phyloP scores from a whole-genome alignment of 2,888 invertebrate genomes.

The Drosophila paracracens region DNA sequence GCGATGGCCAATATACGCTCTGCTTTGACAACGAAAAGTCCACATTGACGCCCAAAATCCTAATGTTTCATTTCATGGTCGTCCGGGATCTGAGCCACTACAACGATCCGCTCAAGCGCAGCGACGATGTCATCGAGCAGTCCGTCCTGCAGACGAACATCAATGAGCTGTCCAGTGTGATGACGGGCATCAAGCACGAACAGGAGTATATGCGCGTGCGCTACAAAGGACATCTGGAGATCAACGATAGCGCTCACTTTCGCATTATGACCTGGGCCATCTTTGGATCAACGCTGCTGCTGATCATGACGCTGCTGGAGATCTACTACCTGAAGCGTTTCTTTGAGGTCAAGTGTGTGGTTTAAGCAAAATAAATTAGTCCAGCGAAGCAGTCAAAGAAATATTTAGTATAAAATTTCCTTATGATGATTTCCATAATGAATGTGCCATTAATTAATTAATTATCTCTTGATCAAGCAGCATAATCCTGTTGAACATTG shows the following conservation, averaged over 20 bases:
- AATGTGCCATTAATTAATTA: no score
- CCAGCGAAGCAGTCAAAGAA: neutral
- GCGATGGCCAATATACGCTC: conserved; percentile 39
- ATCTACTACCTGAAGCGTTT: conserved; percentile 73
- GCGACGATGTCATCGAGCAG: conserved; percentile 65
- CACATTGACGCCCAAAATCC: conserved; percentile 63
- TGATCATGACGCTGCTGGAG: conserved; percentile 53
- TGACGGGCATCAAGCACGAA: conserved; percentile 51
- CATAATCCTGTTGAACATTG: neutral
- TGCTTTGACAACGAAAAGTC: conserved; percentile 67
- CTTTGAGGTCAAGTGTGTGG: conserved; percentile 67
- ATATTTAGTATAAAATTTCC: neutral
- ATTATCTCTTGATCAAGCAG: no score
- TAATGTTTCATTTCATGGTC: conserved; percentile 67
- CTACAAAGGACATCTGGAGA: conserved; percentile 50
- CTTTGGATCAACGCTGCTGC: conserved; percentile 57
- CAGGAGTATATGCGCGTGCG: conserved; percentile 74
- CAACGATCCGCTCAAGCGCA: conserved; percentile 28
- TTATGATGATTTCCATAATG: neutral
- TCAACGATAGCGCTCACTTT: conserved; percentile 58
- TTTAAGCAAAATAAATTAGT: conserved; percentile 27
- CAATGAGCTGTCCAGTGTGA: conserved; percentile 45
- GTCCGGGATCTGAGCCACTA: conserved; percentile 43
- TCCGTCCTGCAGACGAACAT: conserved; percentile 42
- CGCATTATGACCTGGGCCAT: conserved; percentile 63